phyloP scores from a whole-genome alignment of 2,113 vertebrate genomes.

The Zapus hudsonius region DNA sequence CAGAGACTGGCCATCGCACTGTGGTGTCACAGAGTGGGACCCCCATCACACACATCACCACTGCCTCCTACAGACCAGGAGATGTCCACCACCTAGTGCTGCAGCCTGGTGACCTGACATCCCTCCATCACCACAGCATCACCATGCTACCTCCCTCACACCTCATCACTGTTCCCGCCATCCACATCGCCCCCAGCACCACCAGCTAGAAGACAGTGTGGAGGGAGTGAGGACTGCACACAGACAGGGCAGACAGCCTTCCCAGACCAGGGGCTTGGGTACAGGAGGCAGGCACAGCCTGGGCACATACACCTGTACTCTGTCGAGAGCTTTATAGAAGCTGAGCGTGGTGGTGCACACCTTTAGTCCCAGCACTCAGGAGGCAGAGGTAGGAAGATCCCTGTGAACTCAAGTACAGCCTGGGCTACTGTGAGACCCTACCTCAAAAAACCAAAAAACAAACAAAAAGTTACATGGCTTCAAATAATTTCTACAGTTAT shows the following conservation, averaged over 20 bases:
- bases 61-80: background rate
- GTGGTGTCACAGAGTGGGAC: background rate
- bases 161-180: fast-evolving
- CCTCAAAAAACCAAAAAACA: too few species aligned
- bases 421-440: too few species aligned
- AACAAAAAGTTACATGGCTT: too few species aligned
- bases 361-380: too few species aligned
- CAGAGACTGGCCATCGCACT: background rate
- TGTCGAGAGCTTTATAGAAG: background rate
- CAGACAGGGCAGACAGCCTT: background rate
- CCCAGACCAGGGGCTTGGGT: background rate
- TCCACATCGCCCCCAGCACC: fast-evolving
- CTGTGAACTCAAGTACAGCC: too few species aligned
- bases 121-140: background rate
- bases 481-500: background rate
- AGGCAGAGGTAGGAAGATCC: too few species aligned
- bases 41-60: fast-evolving
- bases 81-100: background rate
- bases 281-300: background rate
- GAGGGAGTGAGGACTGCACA: background rate
- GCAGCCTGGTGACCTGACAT: fast-evolving
- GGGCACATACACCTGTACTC: background rate
- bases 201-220: background rate
- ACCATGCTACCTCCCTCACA: background rate
- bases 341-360: fast-evolving